Evolutionary conservation across 1,140 invertebrate genomes (phyloP).

Genomic region (Cephus cinctus): DNA sequence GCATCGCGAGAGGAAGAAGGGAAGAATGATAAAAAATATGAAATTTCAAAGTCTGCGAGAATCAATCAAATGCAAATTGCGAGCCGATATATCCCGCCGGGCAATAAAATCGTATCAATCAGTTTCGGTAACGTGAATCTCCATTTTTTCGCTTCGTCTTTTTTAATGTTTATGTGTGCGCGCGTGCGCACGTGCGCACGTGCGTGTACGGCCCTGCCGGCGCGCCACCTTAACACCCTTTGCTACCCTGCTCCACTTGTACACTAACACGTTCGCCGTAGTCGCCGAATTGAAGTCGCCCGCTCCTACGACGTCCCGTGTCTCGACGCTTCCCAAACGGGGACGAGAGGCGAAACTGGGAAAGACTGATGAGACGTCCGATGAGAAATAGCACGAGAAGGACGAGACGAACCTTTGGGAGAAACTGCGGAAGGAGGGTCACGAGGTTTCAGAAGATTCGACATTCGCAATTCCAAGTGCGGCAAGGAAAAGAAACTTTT

Average conservation of each 20-base stretch:
- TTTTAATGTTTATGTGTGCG: too few species aligned
- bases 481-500: slow-evolving; percentile 27
- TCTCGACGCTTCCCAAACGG: too few species aligned
- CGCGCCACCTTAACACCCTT: too few species aligned
- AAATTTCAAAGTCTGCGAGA: slow-evolving; percentile 16
- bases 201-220: too few species aligned
- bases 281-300: slow-evolving; percentile 14
- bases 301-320: too few species aligned
- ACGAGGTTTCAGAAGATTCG: slow-evolving; percentile 7
- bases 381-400: background rate
- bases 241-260: slow-evolving; percentile 7
- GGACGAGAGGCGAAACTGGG: background rate
- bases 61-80: slow-evolving; percentile 40
- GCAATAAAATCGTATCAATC: slow-evolving; percentile 45
- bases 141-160: too few species aligned
- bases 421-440: background rate
- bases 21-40: background rate
- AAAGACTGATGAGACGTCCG: background rate
- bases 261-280: slow-evolving; percentile 15
- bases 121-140: slow-evolving; percentile 16
- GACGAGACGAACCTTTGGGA: background rate
- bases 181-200: too few species aligned
- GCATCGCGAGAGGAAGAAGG: slow-evolving; percentile 8
- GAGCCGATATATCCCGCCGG: slow-evolving; percentile 9
- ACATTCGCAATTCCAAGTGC: too few species aligned